Base-by-base conservation (phyloP, 2,797 vertebrate species). In the Psittacula derbiana region DNA sequence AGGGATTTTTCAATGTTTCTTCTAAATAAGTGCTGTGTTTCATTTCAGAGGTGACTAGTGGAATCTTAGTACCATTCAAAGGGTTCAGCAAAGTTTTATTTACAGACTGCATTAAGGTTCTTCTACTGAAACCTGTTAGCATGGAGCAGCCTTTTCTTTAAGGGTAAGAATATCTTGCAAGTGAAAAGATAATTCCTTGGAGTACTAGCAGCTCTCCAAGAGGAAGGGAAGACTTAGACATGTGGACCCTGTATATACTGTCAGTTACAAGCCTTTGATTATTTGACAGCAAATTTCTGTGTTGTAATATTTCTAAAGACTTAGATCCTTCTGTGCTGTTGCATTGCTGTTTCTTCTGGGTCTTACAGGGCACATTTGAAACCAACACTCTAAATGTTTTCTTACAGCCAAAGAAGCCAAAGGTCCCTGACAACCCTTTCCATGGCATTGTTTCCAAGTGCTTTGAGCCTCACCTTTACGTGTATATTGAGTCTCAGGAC, bases 401-500 rank as follows among this genome's bases (percentile, higher is more conserved):
- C 93, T 97, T 96, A 31, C 95, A 99, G 99, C 99, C 98, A 71
- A 99, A 99, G 98, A 99, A 99, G 97, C 99, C 98, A 10, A 99
- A 99, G 96, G 98, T 98, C 82, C 99, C 99, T 10, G 99, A 99
- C 87, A 99, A 99, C 96, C 99, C 99, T 33, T 99, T 99, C 94
- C 99, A 99, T 31, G 99, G 99, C 95, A 99, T 99, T 43, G 98
- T 99, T 96, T 99, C 99, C 97, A 99, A 99, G 98, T 99, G 99
- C 96, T 99, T 99, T 93, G 99, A 99, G 94, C 99, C 99, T 95
- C 99, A 99, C 97, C 99, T 99, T 38, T 99, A 99, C 2, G 99
- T 99, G 91, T 99, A 99, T 90, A 99, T 99, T 9, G 99, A 99
- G 96, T 99, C 99, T 76, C 99, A 99, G 97, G 99, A 99, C 98